Percentiles rank a stretch among this genome's conserved stretches.
Conservation (phyloP, 2,113 vertebrate species). For the Lipophrys pholis region DNA sequence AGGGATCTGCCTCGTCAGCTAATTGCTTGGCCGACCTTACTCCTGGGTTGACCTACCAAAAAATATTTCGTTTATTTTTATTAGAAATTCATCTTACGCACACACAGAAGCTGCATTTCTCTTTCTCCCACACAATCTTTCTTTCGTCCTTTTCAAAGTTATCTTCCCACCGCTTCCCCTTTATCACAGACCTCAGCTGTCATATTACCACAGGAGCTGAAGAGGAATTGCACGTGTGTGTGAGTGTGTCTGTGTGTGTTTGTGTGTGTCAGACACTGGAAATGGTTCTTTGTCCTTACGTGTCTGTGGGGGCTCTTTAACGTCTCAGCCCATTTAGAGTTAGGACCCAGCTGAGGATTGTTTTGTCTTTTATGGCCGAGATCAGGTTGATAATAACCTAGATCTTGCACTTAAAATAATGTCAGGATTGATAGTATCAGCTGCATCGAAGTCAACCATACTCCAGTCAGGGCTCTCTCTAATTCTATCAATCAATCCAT, state of each 20-base stretch:
- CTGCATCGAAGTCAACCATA: too few relatives aligned
- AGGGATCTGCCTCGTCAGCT: neutral
- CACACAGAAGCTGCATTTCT: neutral
- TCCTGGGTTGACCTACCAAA: neutral
- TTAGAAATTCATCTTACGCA: conserved; percentile 5
- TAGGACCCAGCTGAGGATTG: neutral
- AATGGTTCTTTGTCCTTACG: conserved; percentile 28
- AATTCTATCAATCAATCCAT: too few relatives aligned
- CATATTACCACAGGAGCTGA: conserved; percentile 49
- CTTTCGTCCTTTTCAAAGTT: conserved; percentile 32
- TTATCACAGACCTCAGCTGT: conserved; percentile 48
- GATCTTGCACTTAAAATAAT: neutral
- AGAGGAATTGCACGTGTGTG: conserved; percentile 16
- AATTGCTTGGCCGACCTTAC: conserved; percentile 11
- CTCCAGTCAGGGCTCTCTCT: too few relatives aligned
- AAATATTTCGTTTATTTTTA: neutral
- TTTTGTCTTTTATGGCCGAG: neutral
- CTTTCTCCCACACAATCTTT: neutral
- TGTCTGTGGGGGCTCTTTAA: conserved; percentile 28
- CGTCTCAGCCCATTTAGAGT: conserved; percentile 24
- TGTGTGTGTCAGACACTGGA: conserved; percentile 30
- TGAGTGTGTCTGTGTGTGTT: neutral
- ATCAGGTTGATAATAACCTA: neutral
- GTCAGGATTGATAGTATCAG: too few relatives aligned
- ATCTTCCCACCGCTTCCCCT: conserved; percentile 19